These are phyloP conservation scores for Chloropsis hardwickii DNA, from an alignment of 2,113 vertebrate genomes.

Conservation along the genomic window DNA sequence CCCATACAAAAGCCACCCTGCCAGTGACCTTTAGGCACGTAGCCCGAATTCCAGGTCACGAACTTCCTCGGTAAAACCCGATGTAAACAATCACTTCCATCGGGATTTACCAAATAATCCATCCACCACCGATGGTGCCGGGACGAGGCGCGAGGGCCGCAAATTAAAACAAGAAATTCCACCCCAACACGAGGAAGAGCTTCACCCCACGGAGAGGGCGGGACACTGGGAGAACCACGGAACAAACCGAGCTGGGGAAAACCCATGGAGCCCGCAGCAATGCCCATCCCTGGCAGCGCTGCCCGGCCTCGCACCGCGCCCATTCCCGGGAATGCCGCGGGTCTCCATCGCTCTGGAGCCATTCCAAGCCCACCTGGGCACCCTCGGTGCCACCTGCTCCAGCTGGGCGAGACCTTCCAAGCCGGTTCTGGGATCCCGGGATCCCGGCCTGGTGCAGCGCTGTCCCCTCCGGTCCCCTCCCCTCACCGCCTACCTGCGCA, in stretches of 20 bases:
- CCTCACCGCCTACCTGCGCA: neutral
- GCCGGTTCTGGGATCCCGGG: accelerated
- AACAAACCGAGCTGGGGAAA: neutral
- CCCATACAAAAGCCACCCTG: neutral
- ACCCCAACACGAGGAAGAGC: neutral
- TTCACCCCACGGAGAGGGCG: neutral
- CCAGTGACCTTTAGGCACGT: neutral
- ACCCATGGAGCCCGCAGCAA: neutral
- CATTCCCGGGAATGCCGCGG: neutral
- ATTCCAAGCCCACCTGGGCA: accelerated
- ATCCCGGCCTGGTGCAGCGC: neutral
- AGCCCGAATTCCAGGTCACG: neutral
- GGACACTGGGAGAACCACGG: neutral
- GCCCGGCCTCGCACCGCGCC: neutral
- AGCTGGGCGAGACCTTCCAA: accelerated
- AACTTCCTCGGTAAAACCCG: neutral
- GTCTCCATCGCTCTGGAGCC: neutral
- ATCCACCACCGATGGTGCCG: accelerated
- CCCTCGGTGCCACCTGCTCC: neutral
- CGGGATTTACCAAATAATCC: neutral
- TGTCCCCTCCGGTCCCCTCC: neutral
- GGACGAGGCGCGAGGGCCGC: neutral
- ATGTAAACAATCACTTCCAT: neutral
- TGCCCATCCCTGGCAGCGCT: neutral
- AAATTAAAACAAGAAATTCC: neutral